These are phyloP conservation scores for Isoperla grammatica DNA, from an alignment of 2,888 invertebrate species.

Conservation along the genomic window DNA sequence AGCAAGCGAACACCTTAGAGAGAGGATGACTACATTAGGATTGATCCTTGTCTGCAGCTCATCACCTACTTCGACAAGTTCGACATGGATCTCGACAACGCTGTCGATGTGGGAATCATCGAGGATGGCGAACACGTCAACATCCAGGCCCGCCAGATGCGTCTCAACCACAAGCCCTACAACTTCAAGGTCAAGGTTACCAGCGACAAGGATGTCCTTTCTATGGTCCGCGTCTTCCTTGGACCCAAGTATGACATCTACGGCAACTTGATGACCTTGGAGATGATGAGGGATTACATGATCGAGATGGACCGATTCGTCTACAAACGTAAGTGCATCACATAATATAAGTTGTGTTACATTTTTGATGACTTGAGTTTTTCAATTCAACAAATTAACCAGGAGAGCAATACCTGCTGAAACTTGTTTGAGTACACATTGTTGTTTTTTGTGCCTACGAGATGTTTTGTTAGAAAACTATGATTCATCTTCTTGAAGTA, in stretches of 20 bases:
- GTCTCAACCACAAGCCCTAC: slow-evolving; percentile 66
- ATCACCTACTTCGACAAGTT: slow-evolving; percentile 65
- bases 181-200: slow-evolving; percentile 53
- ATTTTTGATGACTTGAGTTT: no score
- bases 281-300: slow-evolving; percentile 55
- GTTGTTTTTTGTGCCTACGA: no score
- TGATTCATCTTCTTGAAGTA: no score
- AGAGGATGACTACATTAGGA: no score
- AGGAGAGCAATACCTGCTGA: no score
- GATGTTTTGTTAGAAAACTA: no score
- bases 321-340: slow-evolving; percentile 46
- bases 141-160: slow-evolving; percentile 58
- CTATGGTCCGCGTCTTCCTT: slow-evolving; percentile 58
- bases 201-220: slow-evolving; percentile 53
- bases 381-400: no score
- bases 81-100: slow-evolving; percentile 59
- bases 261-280: slow-evolving; percentile 48
- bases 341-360: no score
- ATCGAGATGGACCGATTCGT: slow-evolving; percentile 57
- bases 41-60: slow-evolving; percentile 41
- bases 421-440: no score
- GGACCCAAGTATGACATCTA: slow-evolving; percentile 63
- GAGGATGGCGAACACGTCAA: slow-evolving; percentile 45
- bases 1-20: no score
- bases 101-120: slow-evolving; percentile 47